These are phyloP conservation scores for Magallana gigas DNA, from an alignment of 1,140 invertebrate genomes.

Conservation along the genomic window DNA sequence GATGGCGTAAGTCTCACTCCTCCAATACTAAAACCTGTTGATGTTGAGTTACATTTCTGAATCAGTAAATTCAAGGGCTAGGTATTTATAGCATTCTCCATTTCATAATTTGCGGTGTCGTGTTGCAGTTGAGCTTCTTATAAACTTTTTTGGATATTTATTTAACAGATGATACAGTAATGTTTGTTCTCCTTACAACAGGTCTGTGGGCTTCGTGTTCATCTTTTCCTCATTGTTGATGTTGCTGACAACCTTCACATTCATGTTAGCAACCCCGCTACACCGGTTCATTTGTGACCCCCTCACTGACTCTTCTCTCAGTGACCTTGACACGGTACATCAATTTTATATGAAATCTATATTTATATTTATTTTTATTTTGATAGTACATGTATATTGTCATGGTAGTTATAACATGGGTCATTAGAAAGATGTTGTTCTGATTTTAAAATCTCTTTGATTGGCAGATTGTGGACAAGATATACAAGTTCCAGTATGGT, in stretches of 20 bases:
- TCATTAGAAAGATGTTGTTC: too few species aligned
- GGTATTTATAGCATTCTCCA: too few species aligned
- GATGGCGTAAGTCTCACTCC: slow-evolving; percentile 61
- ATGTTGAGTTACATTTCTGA: too few species aligned
- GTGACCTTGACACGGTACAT: slow-evolving; percentile 53
- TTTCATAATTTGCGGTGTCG: too few species aligned
- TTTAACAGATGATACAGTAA: neutral
- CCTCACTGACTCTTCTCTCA: slow-evolving; percentile 54
- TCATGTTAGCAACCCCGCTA: slow-evolving; percentile 59
- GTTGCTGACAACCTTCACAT: slow-evolving; percentile 63
- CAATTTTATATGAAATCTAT: too few species aligned
- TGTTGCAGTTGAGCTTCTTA: too few species aligned
- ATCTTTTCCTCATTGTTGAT: slow-evolving; percentile 67
- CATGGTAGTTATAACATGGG: too few species aligned
- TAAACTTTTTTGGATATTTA: too few species aligned
- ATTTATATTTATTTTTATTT: too few species aligned
- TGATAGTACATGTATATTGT: too few species aligned
- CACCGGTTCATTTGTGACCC: slow-evolving; percentile 66
- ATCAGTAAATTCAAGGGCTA: too few species aligned
- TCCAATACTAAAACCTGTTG: too few species aligned
- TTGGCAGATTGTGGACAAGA: slow-evolving; percentile 42
- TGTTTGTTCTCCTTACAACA: slow-evolving; percentile 49
- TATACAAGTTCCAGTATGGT: slow-evolving; percentile 36
- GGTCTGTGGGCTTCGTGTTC: slow-evolving; percentile 66
- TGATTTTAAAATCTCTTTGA: neutral